These are phyloP conservation scores for Tyrannus savana DNA, from an alignment of 2,113 vertebrate genomes.

Conservation along the genomic window DNA sequence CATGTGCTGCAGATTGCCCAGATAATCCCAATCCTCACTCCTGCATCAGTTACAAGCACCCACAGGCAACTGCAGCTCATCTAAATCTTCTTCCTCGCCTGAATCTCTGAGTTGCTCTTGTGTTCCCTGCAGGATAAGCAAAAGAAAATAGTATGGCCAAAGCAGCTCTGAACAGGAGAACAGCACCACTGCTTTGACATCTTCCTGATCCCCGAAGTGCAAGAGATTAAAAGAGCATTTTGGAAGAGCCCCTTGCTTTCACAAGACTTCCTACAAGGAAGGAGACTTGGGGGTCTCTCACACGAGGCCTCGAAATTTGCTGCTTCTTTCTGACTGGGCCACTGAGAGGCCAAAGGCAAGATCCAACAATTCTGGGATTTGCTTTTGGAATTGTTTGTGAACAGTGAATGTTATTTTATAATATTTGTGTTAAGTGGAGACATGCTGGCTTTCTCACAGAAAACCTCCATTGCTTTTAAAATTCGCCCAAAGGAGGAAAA, in stretches of 20 bases:
- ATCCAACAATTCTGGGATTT: neutral
- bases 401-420: neutral
- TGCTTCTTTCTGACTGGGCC: neutral
- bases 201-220: neutral
- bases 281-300: neutral
- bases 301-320: neutral
- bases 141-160: neutral
- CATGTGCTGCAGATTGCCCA: neutral
- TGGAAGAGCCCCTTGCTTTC: neutral
- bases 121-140: neutral
- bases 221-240: neutral
- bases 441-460: neutral
- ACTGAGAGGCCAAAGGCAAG: neutral
- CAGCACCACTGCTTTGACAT: neutral
- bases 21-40: neutral
- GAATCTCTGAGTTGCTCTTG: neutral
- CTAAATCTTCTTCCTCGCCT: neutral
- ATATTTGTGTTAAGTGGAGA: neutral
- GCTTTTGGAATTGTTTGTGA: neutral
- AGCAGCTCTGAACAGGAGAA: neutral
- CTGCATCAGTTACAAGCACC: neutral
- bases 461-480: neutral
- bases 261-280: neutral
- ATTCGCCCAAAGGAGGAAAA: neutral
- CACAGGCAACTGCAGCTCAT: neutral